Evolutionary conservation across 1,140 invertebrate species (phyloP).

Genomic region (Bilobella aurantiaca): DNA sequence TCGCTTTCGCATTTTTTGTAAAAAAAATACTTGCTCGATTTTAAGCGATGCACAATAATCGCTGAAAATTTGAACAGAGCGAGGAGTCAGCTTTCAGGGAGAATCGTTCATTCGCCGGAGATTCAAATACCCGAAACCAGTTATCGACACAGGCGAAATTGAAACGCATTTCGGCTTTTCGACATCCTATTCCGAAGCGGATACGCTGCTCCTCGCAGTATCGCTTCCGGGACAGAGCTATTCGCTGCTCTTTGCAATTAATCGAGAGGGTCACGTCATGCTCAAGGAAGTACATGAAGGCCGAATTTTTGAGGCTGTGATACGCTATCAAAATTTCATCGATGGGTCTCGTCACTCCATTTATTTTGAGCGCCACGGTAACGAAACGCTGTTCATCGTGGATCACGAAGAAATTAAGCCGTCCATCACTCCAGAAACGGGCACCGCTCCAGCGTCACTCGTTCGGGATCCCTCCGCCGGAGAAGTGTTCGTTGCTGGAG

Average conservation of each 20-base stretch:
- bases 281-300: constrained; percentile 74
- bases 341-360: constrained; percentile 74
- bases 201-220: constrained; percentile 33
- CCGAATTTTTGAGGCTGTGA: constrained; percentile 51
- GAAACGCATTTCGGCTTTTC: constrained; percentile 58
- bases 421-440: neutral
- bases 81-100: constrained; percentile 76
- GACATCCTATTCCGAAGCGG: constrained; percentile 19
- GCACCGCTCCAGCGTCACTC: neutral
- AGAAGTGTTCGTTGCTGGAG: constrained; percentile 72
- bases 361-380: constrained; percentile 63
- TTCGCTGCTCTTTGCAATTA: constrained; percentile 67
- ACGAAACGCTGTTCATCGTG: constrained; percentile 54
- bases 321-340: constrained; percentile 64
- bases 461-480: constrained; percentile 20
- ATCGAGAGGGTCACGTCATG: constrained; percentile 65
- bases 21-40: neutral
- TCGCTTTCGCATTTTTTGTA: constrained; percentile 4
- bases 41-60: too few relatives aligned
- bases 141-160: constrained; percentile 57
- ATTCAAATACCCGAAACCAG: constrained; percentile 50
- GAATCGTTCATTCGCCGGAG: constrained; percentile 67
- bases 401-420: constrained; percentile 60
- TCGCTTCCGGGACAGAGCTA: constrained; percentile 57
- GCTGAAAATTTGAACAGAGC: constrained; percentile 49